A percentile compares a stretch with the other conserved stretches of the same genome.
Evolutionary conservation across 2,888 invertebrate species (phyloP).

Genomic region (Catocala nupta): DNA sequence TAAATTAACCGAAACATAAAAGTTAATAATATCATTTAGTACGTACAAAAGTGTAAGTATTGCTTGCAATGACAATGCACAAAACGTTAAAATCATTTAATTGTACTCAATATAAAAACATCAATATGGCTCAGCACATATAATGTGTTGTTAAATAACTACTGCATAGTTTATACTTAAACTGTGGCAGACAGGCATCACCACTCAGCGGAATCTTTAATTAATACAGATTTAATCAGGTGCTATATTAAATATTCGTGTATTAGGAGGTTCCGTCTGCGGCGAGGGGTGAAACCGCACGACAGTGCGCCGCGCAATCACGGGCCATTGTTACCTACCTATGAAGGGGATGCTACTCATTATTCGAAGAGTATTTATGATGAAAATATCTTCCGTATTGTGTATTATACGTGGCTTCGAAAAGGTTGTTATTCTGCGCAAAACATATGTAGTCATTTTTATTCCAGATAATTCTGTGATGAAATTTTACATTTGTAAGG

Average conservation of each 20-base stretch:
- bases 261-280: constrained; percentile 51
- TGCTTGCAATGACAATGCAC: too few relatives aligned
- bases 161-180: not conserved
- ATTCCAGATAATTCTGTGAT: too few relatives aligned
- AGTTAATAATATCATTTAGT: too few relatives aligned
- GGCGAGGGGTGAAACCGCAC: constrained; percentile 68
- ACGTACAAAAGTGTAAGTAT: too few relatives aligned
- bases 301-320: constrained; percentile 71
- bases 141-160: not conserved
- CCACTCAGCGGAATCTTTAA: constrained; percentile 45
- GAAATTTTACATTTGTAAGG: too few relatives aligned
- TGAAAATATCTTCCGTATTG: constrained; percentile 14
- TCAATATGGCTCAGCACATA: too few relatives aligned
- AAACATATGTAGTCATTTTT: too few relatives aligned
- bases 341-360: constrained; percentile 32
- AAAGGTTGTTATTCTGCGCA: too few relatives aligned
- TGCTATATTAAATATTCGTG: constrained; percentile 65
- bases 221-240: constrained; percentile 65
- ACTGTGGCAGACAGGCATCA: constrained; percentile 10
- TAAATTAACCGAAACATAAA: too few relatives aligned
- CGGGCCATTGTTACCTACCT: constrained; percentile 63
- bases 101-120: too few relatives aligned
- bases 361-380: constrained; percentile 24
- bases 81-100: too few relatives aligned
- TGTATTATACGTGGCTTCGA: not conserved